Evolutionary conservation across 2,797 vertebrate species (phyloP), one percentile per base, ranked within the genome.

Genomic region (Pteronotus mesoamericanus): DNA sequence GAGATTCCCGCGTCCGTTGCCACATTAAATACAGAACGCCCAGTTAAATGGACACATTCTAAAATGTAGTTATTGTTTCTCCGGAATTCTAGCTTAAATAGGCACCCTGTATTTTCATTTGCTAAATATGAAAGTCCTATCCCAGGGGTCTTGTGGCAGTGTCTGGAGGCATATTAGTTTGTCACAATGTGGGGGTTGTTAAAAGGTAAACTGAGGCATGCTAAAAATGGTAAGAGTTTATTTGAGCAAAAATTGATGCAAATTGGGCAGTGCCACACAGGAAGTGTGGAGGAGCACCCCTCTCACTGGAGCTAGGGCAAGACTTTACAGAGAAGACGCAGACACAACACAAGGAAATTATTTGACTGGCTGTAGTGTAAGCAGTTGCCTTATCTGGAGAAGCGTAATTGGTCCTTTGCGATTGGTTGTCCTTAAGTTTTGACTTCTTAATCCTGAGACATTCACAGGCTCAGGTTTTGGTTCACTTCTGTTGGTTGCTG

Each of bases 71-170:
- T 78, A 48, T 37, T 89, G 5, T 80, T 53, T 83, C 57, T 86
- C 55, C 80, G 19, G 96, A 93, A 94, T 92, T 69, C 68, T 84
- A 93, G 74, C 78, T 90, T 78, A 94, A 92, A 34, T 66, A 75
- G 16, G 12, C 9, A 78, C 57, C n/a, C 9, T 48, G 12, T 84
- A 53, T 71, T 93, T 96, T 75, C 80, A 75, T 77, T 94, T 72
- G 64, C 77, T 91, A 84, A 84, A 71, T 85, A 37, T 44, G 46
- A 11, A 19, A 91, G 24, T 46, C n/a, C 94, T 80, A 44, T 24
- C 18, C 55, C 46, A 91, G 42, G 22, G 12, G 2, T 69, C 64
- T 34, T 24, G 29, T 74, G 61, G 29, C 80, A 44, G 82, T 87
- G 46, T 83, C 74, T 79, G 21, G 22, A 89, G 80, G 64, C 37